Base-by-base conservation (phyloP, 2,888 invertebrate species). In the Sicus ferrugineus region DNA sequence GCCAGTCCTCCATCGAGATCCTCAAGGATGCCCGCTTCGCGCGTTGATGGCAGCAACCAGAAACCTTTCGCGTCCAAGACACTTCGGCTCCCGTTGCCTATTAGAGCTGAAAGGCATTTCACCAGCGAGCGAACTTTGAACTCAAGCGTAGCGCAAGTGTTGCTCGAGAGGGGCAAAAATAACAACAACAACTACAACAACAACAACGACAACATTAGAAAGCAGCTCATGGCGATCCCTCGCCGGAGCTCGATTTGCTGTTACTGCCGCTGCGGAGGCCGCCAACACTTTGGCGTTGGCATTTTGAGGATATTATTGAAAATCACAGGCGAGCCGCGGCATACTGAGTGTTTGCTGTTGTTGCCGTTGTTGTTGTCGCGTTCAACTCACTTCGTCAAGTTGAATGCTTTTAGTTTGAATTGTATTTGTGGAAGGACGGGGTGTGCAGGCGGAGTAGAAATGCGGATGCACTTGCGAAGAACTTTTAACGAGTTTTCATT, bases 401-500 rank as follows among this genome's bases (percentile, higher is more conserved):
- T 38, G 56, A 66, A 56, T 56, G 42, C 66, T 56, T 66, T 66
- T 56, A 52, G 54, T 66, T 54, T 56, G 56, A 42, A 42, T 38
- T 66, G 56, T 28, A 42, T 38, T 38, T 52, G 31, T 38, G 28
- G 26, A 28, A 4, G 19, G 16, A n/a, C 30, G 6, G 34, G 14
- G n/a, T 14, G 52, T 21, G 30, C 48, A 30, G 30, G 50, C 2
- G 21, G 21, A 31, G 38, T 11, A 59, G 38, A 70, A 54, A 67
- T 61, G 67, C 70, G 56, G 48, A 26, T 16, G 54, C 67, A 67
- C 68, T 64, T 50, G 69, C 48, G 68, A 52, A 67, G 72, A 74
- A 74, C 73, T 72, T 74, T 74, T 74, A 74, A 74, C 74, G 74
- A 74, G 74, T 74, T 74, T 74, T 74, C 73, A 72, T 74, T 72